phyloP scores from a whole-genome alignment of 2,797 vertebrate species.

The Cheirogaleus major region DNA sequence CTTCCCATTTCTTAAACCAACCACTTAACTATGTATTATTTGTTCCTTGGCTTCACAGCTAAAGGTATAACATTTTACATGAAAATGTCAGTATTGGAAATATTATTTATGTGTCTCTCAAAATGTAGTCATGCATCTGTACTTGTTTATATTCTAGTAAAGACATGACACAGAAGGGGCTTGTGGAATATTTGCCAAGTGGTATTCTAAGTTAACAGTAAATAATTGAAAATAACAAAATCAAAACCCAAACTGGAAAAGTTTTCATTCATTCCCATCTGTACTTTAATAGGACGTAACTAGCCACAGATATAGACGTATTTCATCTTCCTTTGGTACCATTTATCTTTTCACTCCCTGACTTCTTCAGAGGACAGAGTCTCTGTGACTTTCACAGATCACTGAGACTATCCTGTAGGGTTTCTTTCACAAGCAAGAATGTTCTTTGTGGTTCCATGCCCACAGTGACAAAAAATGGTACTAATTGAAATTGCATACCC shows the following conservation, averaged over 20 bases:
- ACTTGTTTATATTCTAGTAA: neutral
- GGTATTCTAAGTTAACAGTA: neutral
- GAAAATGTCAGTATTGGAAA: neutral
- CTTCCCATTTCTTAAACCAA: neutral
- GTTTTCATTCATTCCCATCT: neutral
- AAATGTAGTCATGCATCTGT: neutral
- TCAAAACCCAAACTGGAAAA: neutral
- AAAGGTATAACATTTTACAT: neutral
- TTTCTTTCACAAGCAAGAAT: neutral
- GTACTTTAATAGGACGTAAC: neutral
- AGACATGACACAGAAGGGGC: neutral
- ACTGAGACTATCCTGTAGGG: neutral
- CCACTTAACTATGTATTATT: neutral
- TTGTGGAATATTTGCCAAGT: neutral
- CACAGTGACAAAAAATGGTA: neutral
- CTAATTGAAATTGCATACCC: neutral
- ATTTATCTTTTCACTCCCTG: neutral
- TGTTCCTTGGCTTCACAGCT: neutral
- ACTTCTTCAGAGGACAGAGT: neutral
- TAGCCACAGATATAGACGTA: neutral
- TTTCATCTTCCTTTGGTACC: neutral
- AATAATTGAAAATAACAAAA: neutral
- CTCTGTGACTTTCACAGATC: neutral
- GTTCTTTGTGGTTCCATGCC: neutral
- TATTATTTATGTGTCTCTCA: neutral